Base-by-base conservation (phyloP, 1,140 invertebrate genomes). In the Rhagoletis zephyria region DNA sequence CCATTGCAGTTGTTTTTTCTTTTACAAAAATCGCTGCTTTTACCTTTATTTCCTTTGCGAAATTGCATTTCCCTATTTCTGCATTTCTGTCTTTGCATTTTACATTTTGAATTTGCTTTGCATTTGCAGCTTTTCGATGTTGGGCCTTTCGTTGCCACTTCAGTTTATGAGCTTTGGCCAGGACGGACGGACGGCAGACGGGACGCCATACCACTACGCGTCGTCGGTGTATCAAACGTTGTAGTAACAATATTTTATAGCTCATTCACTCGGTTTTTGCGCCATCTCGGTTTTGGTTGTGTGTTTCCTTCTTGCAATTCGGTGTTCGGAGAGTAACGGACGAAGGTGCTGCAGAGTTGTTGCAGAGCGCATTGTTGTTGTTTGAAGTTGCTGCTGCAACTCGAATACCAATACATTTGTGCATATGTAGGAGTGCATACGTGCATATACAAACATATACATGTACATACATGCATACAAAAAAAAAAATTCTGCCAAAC, bases 151-250 rank as follows among this genome's bases (percentile, higher is more conserved):
- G 48, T 48, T 81, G 4, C n/a, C 9, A 16, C 74, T 81, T 81
- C 74, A 81, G 74, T 81, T 81, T 51, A 56, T 56, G 74, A 81
- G 74, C 74, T 81, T 81, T 81, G 74, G 45, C 74, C 74, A 81
- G 74, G 48, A 81, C n/a, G 74, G 74, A 56, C 74, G 74, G 48
- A 81, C 74, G 74, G 74, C 74, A 81, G 74, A 81, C 74, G 74
- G 74, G 74, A 81, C 74, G 74, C 3, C 19, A 81, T 16, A 81
- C 74, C 45, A 81, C 30, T 30, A 30, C 30, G 30, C 48, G 74
- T 51, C n/a, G 61, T 63, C 45, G 45, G 74, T 56, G 48, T 81
- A 81, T 81, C 48, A 81, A 81, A 56, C 45, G 45, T 42, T 81
- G 48, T 56, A 56, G 48, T 81, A 19, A 51, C 74, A 56, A 81